phyloP scores from a whole-genome alignment of 2,888 invertebrate genomes.

The Hipparchia semele region DNA sequence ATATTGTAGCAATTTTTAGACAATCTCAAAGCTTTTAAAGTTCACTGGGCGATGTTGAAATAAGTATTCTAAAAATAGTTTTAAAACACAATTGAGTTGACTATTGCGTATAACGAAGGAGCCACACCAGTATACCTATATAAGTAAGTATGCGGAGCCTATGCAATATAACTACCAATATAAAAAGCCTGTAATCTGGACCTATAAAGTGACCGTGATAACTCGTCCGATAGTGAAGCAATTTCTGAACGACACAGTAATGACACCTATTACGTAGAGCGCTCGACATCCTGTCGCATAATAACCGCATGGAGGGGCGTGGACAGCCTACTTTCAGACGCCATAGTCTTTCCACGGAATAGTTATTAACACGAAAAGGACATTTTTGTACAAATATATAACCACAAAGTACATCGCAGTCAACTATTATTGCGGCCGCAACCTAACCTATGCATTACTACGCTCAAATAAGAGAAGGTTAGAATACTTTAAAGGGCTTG shows the following conservation, averaged over 20 bases:
- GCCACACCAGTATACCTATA: background rate
- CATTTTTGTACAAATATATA: conserved; percentile 1
- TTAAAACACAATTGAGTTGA: too few species aligned
- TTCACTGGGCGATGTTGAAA: too few species aligned
- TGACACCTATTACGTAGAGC: conserved; percentile 77
- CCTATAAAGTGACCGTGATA: conserved; percentile 77
- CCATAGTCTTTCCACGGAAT: conserved; percentile 39
- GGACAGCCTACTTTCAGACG: conserved; percentile 67
- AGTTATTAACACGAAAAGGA: conserved; percentile 32
- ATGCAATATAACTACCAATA: conserved; percentile 19
- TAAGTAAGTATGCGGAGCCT: conserved; percentile 3
- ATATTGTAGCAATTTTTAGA: too few species aligned
- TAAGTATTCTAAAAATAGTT: too few species aligned
- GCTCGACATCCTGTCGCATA: conserved; percentile 76
- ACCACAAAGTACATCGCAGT: background rate
- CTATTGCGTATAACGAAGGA: background rate
- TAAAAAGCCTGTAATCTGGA: conserved; percentile 72
- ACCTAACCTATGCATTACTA: too few species aligned
- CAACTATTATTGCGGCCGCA: background rate
- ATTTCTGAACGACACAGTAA: conserved; percentile 80
- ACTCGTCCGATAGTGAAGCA: conserved; percentile 79
- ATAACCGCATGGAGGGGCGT: conserved; percentile 50
- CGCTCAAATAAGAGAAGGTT: too few species aligned
- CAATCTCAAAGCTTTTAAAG: too few species aligned
- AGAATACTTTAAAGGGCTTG: too few species aligned